Base-by-base conservation (phyloP, 2,797 vertebrate genomes). In the Morelia viridis region DNA sequence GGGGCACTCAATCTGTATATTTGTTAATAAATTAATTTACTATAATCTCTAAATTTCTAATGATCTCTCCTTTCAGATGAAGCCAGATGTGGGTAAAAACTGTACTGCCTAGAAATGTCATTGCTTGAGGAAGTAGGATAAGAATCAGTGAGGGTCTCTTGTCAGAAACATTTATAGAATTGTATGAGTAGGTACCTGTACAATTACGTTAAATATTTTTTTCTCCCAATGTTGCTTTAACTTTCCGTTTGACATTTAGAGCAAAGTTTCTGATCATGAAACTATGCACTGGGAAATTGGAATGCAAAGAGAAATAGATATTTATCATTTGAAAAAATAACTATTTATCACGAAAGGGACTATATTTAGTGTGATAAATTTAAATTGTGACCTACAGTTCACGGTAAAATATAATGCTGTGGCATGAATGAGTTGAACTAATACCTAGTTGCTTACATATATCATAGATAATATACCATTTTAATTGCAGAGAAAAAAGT, bases 161-260 rank as follows among this genome's bases (percentile, higher is more conserved):
- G 62, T 84, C 50, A 84, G 83, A 28, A 56, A 53, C 83, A 56
- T 50, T 53, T 84, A 87, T 89, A 76, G 50, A 64, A 24, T 91
- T 80, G 19, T 91, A 92, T 91, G 88, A 65, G 41, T 87, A 64
- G 28, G n/a, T 35, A 56, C 0, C 11, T 93, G 87, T 84, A n/a
- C 94, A 89, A 92, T 90, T 93, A 92, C 46, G 92, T 22, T 94
- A 93, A 95, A 93, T 92, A 91, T 94, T 96, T 92, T 84, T 93
- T 95, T 88, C 91, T 35, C 22, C 35, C 85, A 7, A 93, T 94
- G 86, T 94, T 94, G 93, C 91, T 94, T 95, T 95, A 86, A 95
- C 57, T 11, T 95, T 94, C 86, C 94, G 85, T 88, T 89, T 96
- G 95, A 95, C 95, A 95, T 96, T 96, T 95, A 85, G 85, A 95